These are phyloP conservation scores for Agrotis segetum DNA, from an alignment of 2,888 invertebrate genomes.

Conservation along the genomic window DNA sequence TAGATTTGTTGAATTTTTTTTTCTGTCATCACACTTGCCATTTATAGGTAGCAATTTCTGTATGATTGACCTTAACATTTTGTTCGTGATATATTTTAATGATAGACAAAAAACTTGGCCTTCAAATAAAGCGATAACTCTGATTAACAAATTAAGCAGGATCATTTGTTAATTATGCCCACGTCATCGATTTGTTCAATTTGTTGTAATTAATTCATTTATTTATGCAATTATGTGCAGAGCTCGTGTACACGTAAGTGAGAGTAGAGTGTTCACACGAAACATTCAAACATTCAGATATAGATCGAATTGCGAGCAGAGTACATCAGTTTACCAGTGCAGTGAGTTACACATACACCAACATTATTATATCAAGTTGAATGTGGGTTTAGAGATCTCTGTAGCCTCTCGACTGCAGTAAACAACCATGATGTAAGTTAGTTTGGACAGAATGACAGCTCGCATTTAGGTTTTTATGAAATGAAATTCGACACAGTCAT, in stretches of 20 bases:
- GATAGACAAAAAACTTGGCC: constrained; percentile 3
- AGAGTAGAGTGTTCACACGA: constrained; percentile 26
- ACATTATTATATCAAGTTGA: neutral
- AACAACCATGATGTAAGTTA: neutral
- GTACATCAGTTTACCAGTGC: constrained; percentile 13
- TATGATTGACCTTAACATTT: neutral
- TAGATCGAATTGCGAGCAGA: constrained; percentile 9
- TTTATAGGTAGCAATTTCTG: neutral
- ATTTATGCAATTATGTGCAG: constrained; percentile 12
- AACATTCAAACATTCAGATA: constrained; percentile 30
- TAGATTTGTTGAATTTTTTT: no score
- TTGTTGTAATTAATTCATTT: constrained; percentile 14
- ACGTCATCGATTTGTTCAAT: constrained; percentile 33
- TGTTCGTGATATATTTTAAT: constrained; percentile 4
- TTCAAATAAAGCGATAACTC: constrained; percentile 25
- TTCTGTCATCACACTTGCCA: neutral
- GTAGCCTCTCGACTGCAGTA: neutral
- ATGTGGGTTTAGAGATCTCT: neutral
- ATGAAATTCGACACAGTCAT: neutral
- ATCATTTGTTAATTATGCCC: constrained; percentile 26
- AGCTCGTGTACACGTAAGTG: constrained; percentile 13
- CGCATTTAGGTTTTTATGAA: neutral
- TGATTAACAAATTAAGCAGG: constrained; percentile 31
- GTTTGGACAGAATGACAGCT: neutral
- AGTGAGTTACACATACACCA: neutral